Percentiles rank a stretch among this genome's conserved stretches.
Conservation (phyloP, 1,140 invertebrate species). For the Teleopsis dalmanni region DNA sequence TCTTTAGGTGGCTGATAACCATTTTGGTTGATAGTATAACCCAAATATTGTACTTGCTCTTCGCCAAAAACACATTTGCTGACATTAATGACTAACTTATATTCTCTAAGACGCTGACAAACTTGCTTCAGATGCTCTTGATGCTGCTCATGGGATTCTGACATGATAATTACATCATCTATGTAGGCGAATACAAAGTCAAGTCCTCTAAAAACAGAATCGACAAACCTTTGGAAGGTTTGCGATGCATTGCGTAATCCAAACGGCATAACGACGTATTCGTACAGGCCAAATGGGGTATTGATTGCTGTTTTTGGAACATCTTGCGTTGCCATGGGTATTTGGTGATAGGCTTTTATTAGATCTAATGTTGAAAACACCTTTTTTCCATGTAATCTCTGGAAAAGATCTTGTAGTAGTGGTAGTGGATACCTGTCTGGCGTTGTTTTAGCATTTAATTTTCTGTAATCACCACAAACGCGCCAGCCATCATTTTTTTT, state of each 20-base stretch:
- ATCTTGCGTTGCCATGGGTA: not conserved
- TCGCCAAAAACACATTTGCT: conserved; percentile 30
- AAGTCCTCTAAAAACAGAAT: not conserved
- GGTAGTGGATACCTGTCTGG: not conserved
- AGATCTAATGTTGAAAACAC: not conserved
- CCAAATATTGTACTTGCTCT: conserved; percentile 19
- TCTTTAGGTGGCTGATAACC: too few species aligned
- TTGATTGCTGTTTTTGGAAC: conserved; percentile 7
- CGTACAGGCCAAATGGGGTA: conserved; percentile 8
- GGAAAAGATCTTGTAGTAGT: not conserved
- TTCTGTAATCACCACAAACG: not conserved
- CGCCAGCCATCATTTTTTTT: not conserved
- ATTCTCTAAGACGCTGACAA: not conserved
- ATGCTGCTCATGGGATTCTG: not conserved
- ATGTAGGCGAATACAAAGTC: conserved; percentile 5
- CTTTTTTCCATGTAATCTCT: not conserved
- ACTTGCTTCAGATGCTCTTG: not conserved
- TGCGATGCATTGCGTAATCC: conserved; percentile 12
- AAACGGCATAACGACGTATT: conserved; percentile 11
- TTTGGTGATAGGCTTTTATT: not conserved
- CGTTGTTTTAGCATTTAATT: not conserved
- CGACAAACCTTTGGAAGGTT: conserved; percentile 9
- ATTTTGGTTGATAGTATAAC: conserved; percentile 17
- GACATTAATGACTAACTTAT: conserved; percentile 20
- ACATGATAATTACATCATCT: conserved; percentile 5